A percentile compares a stretch with the other conserved stretches of the same genome.
Evolutionary conservation across 2,888 invertebrate genomes (phyloP).

Genomic region (Nomada fabriciana): DNA sequence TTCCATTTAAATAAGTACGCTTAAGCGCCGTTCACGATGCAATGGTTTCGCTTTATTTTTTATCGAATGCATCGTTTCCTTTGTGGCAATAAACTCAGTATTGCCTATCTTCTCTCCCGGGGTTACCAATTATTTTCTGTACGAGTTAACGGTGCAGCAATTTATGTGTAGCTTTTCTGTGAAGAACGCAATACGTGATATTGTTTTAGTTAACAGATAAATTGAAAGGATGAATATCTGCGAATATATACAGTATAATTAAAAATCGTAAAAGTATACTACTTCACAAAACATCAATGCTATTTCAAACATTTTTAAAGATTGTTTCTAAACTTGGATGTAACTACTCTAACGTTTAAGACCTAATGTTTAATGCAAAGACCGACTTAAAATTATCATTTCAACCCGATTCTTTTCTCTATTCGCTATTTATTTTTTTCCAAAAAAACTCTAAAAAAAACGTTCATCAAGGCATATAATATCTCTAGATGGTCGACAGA

Average conservation of each 20-base stretch:
- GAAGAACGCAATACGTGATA: no score
- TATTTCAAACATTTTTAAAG: not conserved
- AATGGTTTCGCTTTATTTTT: conserved; percentile 11
- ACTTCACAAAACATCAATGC: not conserved
- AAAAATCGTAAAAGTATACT: not conserved
- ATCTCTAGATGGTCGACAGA: no score
- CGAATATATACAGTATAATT: not conserved
- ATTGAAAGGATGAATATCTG: no score
- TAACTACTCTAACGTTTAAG: no score
- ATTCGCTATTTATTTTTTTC: no score
- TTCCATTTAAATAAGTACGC: conserved; percentile 1
- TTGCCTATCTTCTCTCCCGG: not conserved
- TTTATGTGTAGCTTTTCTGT: no score
- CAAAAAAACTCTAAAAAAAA: no score
- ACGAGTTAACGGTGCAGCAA: not conserved
- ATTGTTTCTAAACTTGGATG: not conserved
- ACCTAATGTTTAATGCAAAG: no score
- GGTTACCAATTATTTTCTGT: not conserved
- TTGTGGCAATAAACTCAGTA: not conserved
- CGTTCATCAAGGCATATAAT: no score
- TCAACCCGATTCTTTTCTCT: no score
- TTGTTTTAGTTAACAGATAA: no score
- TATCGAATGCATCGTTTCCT: not conserved
- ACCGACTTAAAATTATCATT: no score
- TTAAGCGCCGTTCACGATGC: conserved; percentile 12